These are phyloP conservation scores for Corella eumyota DNA, from an alignment of 23 tunicate species.

Conservation along the genomic window DNA sequence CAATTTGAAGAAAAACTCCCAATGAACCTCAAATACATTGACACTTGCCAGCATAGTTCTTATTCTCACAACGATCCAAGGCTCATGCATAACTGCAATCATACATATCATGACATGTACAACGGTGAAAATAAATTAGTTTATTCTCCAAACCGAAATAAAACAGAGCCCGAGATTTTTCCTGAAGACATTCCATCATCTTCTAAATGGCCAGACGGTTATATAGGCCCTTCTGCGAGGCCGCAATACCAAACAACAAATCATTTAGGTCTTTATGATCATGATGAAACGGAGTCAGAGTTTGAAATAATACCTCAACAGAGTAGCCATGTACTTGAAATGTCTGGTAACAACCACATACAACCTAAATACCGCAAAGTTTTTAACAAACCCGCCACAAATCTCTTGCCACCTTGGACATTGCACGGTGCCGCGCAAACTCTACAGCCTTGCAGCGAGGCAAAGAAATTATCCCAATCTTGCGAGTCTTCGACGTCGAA, in stretches of 20 bases:
- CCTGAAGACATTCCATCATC: too few species aligned
- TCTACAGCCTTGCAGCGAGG: neutral
- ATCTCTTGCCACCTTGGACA: slow-evolving; percentile 12
- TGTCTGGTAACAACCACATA: neutral
- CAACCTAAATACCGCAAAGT: slow-evolving; percentile 3
- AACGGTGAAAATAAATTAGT: neutral
- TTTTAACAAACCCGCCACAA: neutral
- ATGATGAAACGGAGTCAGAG: neutral
- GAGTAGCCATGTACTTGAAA: neutral
- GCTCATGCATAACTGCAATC: neutral
- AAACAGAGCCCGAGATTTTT: too few species aligned
- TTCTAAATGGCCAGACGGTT: too few species aligned
- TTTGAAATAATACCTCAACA: neutral
- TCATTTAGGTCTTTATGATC: neutral
- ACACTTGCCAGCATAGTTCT: neutral
- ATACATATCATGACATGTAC: too few species aligned
- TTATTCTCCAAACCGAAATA: neutral
- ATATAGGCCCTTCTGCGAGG: too few species aligned
- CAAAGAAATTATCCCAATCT: slow-evolving; percentile 32
- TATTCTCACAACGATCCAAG: neutral
- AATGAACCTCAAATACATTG: neutral
- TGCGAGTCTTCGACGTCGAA: slow-evolving; percentile 87
- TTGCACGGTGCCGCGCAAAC: slow-evolving; percentile 1
- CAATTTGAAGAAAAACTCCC: neutral
- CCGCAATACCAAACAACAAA: too few species aligned